These are phyloP conservation scores for Leistus spinibarbis DNA, from an alignment of 2,888 invertebrate genomes.

Conservation along the genomic window DNA sequence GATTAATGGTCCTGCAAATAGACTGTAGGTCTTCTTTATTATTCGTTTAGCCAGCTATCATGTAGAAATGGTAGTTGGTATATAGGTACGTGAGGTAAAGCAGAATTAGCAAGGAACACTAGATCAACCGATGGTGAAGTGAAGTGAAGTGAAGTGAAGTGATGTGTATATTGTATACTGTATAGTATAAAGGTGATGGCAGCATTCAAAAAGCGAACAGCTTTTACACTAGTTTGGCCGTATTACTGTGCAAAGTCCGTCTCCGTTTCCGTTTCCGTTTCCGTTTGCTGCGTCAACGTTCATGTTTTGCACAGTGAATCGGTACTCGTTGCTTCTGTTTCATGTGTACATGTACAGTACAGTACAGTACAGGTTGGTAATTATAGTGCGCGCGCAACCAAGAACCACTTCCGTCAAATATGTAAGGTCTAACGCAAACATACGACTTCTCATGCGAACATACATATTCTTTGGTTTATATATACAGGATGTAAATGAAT, in stretches of 20 bases:
- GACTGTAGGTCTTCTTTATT: constrained; percentile 3
- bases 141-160: background rate
- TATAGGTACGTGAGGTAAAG: background rate
- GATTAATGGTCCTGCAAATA: constrained; percentile 11
- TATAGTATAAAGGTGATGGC: background rate
- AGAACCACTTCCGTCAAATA: background rate
- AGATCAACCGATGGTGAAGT: background rate
- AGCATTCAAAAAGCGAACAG: background rate
- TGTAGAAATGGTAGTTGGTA: too few relatives aligned
- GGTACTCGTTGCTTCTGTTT: too few relatives aligned
- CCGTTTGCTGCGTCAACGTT: background rate
- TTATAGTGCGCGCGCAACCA: background rate
- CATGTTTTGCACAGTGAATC: background rate
- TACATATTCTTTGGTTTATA: too few relatives aligned
- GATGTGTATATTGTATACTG: background rate
- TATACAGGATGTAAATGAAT: too few relatives aligned
- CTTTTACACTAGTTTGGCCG: background rate
- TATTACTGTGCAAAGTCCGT: background rate
- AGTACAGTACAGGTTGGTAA: background rate
- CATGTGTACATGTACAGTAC: too few relatives aligned
- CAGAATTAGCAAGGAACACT: background rate
- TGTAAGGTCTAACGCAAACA: too few relatives aligned
- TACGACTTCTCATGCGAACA: too few relatives aligned
- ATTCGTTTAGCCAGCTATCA: too few relatives aligned
- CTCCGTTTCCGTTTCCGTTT: background rate